Evolutionary conservation across 2,888 invertebrate genomes (phyloP).

Genomic region (Pomacea canaliculata): DNA sequence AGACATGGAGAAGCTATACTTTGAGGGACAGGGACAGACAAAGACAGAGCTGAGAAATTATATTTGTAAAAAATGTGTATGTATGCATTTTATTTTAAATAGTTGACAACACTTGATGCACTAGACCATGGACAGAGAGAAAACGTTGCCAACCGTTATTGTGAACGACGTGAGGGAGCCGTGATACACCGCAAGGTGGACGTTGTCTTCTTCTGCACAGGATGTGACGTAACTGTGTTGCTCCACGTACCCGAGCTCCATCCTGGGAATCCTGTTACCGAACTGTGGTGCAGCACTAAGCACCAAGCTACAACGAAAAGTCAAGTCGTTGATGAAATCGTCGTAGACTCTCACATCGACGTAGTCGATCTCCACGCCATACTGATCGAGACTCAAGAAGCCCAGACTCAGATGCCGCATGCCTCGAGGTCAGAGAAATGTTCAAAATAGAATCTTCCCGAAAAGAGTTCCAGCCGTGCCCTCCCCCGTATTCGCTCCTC

Average conservation of each 20-base stretch:
- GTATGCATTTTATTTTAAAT: too few relatives aligned
- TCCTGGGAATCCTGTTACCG: too few relatives aligned
- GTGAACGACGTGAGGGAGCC: not conserved
- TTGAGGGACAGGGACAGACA: not conserved
- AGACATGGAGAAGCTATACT: not conserved
- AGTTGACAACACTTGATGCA: too few relatives aligned
- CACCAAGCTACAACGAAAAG: slow-evolving; percentile 3
- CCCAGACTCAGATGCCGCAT: not conserved
- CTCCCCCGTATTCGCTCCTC: not conserved
- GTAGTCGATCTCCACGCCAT: slow-evolving; percentile 12
- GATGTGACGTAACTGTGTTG: slow-evolving; percentile 12
- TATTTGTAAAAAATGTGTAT: not conserved
- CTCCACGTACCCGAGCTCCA: not conserved
- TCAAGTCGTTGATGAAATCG: slow-evolving; percentile 10
- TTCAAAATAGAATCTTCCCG: too few relatives aligned
- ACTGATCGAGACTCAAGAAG: slow-evolving; percentile 1
- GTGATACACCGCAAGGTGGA: slow-evolving; percentile 12
- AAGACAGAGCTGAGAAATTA: too few relatives aligned
- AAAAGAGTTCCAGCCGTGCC: slow-evolving; percentile 6
- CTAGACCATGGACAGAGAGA: too few relatives aligned
- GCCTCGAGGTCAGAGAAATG: slow-evolving; percentile 5
- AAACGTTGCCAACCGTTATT: not conserved
- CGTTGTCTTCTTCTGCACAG: slow-evolving; percentile 21
- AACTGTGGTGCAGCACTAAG: not conserved
- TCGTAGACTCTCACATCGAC: slow-evolving; percentile 9